These are phyloP conservation scores for Phalacrocorax aristotelis DNA, from an alignment of 2,113 vertebrate species.

Conservation along the genomic window DNA sequence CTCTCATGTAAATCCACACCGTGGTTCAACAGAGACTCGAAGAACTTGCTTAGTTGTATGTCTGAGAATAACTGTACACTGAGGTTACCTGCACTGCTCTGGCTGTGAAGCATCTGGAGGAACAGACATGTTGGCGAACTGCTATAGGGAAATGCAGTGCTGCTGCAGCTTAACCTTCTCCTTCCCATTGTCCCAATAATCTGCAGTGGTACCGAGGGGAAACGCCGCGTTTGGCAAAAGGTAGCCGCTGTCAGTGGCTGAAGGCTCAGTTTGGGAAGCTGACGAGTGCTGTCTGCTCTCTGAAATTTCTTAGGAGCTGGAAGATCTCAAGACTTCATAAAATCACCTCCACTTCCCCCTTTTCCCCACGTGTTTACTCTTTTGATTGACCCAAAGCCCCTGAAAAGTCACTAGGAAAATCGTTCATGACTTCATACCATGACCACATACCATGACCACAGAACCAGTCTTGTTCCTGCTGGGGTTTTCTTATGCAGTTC, in stretches of 20 bases:
- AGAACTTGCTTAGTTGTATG: background rate
- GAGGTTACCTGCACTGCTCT: background rate
- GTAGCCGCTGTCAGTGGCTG: background rate
- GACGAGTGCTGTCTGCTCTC: background rate
- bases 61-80: background rate
- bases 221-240: background rate
- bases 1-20: background rate
- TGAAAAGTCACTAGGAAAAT: background rate
- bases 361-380: background rate
- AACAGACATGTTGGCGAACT: background rate
- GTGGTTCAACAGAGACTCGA: background rate
- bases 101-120: background rate
- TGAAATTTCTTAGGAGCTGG: background rate
- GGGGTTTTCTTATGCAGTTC: background rate
- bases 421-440: background rate
- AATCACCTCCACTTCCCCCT: background rate
- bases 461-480: background rate
- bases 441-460: background rate
- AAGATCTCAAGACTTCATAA: background rate
- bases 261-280: background rate
- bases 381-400: background rate
- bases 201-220: background rate
- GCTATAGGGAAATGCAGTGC: background rate
- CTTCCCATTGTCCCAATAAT: background rate
- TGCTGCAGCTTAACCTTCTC: background rate